These are phyloP conservation scores for Bombus cullumanus DNA, from an alignment of 1,140 invertebrate species.

Conservation along the genomic window DNA sequence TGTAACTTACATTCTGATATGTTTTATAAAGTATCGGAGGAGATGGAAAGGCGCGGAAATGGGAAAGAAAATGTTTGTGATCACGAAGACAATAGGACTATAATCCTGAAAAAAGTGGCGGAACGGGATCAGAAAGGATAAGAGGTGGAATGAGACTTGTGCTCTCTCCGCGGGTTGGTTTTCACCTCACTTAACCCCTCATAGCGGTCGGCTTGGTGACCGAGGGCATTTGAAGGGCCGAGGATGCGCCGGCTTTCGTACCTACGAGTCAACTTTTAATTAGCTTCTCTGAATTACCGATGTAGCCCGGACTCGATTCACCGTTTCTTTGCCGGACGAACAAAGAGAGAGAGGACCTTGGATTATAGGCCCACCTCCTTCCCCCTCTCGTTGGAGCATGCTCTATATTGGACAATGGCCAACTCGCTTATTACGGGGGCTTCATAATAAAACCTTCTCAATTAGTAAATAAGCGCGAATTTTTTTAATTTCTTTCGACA, in stretches of 20 bases:
- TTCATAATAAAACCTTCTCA: conserved; percentile 59
- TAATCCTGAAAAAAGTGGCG: conserved; percentile 60
- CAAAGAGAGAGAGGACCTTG: conserved; percentile 59
- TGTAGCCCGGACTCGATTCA: conserved; percentile 65
- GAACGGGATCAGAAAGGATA: conserved; percentile 59
- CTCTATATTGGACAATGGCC: conserved; percentile 65
- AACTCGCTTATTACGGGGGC: conserved; percentile 50
- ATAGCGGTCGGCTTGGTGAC: conserved; percentile 64
- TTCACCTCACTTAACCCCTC: conserved; percentile 72
- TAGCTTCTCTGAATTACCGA: conserved; percentile 77
- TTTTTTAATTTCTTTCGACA: conserved; percentile 18
- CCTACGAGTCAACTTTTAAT: conserved; percentile 77
- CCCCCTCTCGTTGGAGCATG: conserved; percentile 40
- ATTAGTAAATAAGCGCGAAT: conserved; percentile 39
- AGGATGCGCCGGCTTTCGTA: conserved; percentile 56
- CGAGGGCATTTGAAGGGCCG: conserved; percentile 46
- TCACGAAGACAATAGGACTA: conserved; percentile 61
- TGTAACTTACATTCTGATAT: too few species aligned
- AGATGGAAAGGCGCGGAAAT: background rate
- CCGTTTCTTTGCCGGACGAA: conserved; percentile 65
- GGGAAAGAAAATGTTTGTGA: conserved; percentile 61
- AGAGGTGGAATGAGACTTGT: conserved; percentile 61
- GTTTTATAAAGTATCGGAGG: background rate
- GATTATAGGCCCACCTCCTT: conserved; percentile 17
- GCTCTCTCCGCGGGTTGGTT: conserved; percentile 63